These are phyloP conservation scores for Euglossa dilemma DNA, from an alignment of 1,140 invertebrate genomes.

Conservation along the genomic window DNA sequence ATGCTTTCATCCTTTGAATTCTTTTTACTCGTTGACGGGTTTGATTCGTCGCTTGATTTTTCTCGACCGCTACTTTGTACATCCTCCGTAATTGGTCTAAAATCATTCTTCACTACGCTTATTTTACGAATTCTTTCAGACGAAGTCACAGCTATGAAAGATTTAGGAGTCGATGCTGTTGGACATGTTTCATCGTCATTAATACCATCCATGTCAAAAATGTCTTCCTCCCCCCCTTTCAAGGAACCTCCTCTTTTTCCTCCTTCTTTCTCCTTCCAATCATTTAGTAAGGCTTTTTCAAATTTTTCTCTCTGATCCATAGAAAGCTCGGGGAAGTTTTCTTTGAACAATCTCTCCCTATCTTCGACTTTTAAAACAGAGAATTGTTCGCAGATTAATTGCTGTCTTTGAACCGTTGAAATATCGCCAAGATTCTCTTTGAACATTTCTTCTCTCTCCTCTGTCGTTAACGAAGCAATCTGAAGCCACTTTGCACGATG, in stretches of 20 bases:
- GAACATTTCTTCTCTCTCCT: conserved; percentile 79
- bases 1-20: conserved; percentile 76
- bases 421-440: conserved; percentile 76
- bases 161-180: conserved; percentile 73
- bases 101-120: conserved; percentile 84
- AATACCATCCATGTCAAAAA: conserved; percentile 87
- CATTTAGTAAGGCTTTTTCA: conserved; percentile 77
- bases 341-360: conserved; percentile 79
- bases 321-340: conserved; percentile 80
- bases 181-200: conserved; percentile 80
- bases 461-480: conserved; percentile 77
- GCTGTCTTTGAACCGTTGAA: conserved; percentile 78
- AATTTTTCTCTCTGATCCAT: conserved; percentile 78
- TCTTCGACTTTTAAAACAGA: conserved; percentile 78
- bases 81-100: conserved; percentile 83
- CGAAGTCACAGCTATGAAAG: conserved; percentile 79
- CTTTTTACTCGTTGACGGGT: conserved; percentile 67
- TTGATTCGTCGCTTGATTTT: conserved; percentile 75
- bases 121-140: conserved; percentile 78
- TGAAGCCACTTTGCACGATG: conserved; percentile 80
- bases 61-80: conserved; percentile 66
- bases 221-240: conserved; percentile 82
- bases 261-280: conserved; percentile 76
- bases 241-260: conserved; percentile 40
- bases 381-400: conserved; percentile 80